Base-by-base conservation (phyloP, 2,888 invertebrate genomes). In the Platycnemis pennipes region DNA sequence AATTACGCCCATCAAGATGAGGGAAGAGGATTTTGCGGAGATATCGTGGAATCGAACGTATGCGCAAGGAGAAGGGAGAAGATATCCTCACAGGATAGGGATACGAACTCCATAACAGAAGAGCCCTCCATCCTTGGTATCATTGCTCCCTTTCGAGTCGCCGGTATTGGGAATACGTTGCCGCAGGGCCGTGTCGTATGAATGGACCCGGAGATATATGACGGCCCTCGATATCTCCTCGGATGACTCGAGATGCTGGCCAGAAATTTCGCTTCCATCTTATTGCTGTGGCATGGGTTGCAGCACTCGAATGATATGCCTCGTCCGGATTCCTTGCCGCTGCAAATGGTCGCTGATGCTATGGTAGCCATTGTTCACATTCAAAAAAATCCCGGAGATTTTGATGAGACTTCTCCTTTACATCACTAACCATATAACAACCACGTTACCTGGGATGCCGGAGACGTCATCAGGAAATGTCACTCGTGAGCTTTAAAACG, bases 1-100 rank as follows among this genome's bases (percentile, higher is more conserved):
- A 63, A 91, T 91, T 91, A 91, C 56, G 63, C 26, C 22, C 91
- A 63, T 26, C 16, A 42, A 63, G n/a, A 44, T 63, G 87, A n/a
- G 11, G 46, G 37, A 26, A 13, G 46, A 46, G 45, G 46, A 87
- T 87, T 45, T 2, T 26, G 44, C 13, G 87, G 87, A 44, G 46
- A 44, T n/a, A 45, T 8, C 16, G 13, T 13, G 22, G 46, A 46
- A 16, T 16, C 31, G 37, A 37, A 11, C 11, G 49, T 5, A 37
- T 13, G 37, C 31, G 13, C 11, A 26, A 77, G 77, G 37, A 37
- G 8, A 16, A 45, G n/a, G 37, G 4, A 7, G 69, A 31, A 31
- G n/a, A 31, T 77, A 77, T 77, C 37, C 37, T 77, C 31, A 11
- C 8, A 77, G 37, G 37, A 63, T 63, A 77, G 31, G 77, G 77